Evolutionary conservation across 1,140 invertebrate genomes (phyloP), one percentile per base, ranked within the genome.

Genomic region (Ips nitidus): DNA sequence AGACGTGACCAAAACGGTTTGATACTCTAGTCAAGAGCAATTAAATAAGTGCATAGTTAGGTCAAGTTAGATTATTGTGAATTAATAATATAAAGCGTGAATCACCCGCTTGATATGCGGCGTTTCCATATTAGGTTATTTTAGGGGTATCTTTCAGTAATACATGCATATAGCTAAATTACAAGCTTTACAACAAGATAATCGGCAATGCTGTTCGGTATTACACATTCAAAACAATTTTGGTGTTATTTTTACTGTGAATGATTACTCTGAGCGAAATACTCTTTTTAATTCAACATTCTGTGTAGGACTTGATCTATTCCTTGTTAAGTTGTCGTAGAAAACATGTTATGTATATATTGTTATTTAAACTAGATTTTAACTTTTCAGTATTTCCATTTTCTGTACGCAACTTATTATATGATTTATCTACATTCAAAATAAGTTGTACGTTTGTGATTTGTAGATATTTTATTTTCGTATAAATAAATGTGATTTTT

Each of bases 311-410:
- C n/a, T 47, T n/a, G 6, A 47, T 47, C 45, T 2, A 43, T 61
- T 61, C 59, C 37, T 61, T 61, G 41, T 61, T 60, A 60, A 60
- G 58, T 60, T 61, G 41, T 42, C 37, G n/a, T 45, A 61, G 40
- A 61, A 45, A 40, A 61, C 41, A 38, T 61, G 59, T 61, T 61
- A 47, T 61, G 59, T 61, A 61, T 61, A 61, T 61, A 61, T 61
- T 61, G 59, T 61, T 47, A 47, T 47, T 47, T 47, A 47, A 47
- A 47, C 2, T n/a, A 47, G 45, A 47, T 47, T 47, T 47, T 47
- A 47, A 7, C 22, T 47, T 47, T 47, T 47, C 22, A 47, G 8
- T 47, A 3, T 47, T 47, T 47, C 2, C 45, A 47, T 55, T n/a
- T 8, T 41, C 57, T 41, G 1, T 36, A n/a, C 38, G 8, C 41